Conservation (phyloP, 2,797 vertebrate species). For the Leptoclinus maculatus region DNA sequence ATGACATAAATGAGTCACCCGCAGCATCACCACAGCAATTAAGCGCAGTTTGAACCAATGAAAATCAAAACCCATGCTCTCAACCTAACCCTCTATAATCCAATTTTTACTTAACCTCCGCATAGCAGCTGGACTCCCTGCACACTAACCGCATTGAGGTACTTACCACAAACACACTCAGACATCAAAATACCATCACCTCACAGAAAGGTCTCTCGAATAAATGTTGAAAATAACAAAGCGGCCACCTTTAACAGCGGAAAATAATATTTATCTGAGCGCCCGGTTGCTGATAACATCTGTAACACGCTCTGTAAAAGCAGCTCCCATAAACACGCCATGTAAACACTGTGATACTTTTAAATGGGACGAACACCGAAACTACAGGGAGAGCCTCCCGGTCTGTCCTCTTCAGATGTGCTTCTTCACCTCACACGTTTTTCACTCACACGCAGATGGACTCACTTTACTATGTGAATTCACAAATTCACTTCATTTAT, state of each 20-base stretch:
- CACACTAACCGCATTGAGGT: slow-evolving; percentile 49
- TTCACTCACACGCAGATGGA: slow-evolving; percentile 18
- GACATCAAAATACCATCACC: slow-evolving; percentile 74
- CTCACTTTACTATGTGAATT: slow-evolving; percentile 31
- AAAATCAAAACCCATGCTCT: slow-evolving; percentile 68
- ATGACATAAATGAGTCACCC: slow-evolving; percentile 72
- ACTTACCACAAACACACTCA: slow-evolving; percentile 48
- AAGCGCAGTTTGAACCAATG: slow-evolving; percentile 70
- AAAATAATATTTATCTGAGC: slow-evolving; percentile 82
- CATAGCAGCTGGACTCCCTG: slow-evolving; percentile 67
- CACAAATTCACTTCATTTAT: slow-evolving; percentile 18
- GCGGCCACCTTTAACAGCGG: slow-evolving; percentile 70
- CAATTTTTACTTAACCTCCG: slow-evolving; percentile 62
- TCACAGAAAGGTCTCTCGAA: slow-evolving; percentile 63
- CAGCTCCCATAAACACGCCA: slow-evolving; percentile 77
- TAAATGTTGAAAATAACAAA: slow-evolving; percentile 78
- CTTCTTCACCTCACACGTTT: slow-evolving; percentile 51
- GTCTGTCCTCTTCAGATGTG: slow-evolving; percentile 50
- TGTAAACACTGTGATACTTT: slow-evolving; percentile 76
- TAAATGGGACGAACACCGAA: slow-evolving; percentile 54
- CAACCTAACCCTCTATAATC: slow-evolving; percentile 68
- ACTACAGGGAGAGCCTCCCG: slow-evolving; percentile 50
- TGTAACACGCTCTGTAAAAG: slow-evolving; percentile 77
- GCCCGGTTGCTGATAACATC: slow-evolving; percentile 66
- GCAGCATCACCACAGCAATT: slow-evolving; percentile 74